phyloP scores from a whole-genome alignment of 2,888 invertebrate species.

The Tyria jacobaeae region DNA sequence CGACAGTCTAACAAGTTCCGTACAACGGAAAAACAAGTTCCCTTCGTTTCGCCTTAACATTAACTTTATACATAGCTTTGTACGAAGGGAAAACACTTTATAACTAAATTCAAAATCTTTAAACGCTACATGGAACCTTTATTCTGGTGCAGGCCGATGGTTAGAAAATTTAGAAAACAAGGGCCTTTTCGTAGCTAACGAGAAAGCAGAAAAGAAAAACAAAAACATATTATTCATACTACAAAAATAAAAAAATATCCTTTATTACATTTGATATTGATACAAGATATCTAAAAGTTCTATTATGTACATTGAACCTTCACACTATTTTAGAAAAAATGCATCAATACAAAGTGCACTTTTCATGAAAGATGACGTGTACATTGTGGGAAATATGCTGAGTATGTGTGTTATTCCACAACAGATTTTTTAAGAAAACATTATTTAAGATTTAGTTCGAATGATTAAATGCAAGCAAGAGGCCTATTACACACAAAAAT shows the following conservation, averaged over 20 bases:
- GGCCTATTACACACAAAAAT: constrained; percentile 44
- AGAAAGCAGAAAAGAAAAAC: constrained; percentile 25
- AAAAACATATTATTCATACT: constrained; percentile 20
- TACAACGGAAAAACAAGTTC: constrained; percentile 84
- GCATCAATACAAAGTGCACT: constrained; percentile 21
- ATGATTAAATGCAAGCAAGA: constrained; percentile 39
- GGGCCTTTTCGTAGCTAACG: constrained; percentile 29
- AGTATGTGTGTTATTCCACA: constrained; percentile 28
- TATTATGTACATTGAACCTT: constrained; percentile 3
- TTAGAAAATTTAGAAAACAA: constrained; percentile 41
- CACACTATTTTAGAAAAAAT: constrained; percentile 9
- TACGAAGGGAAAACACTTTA: constrained; percentile 74
- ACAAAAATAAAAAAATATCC: background rate
- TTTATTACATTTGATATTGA: constrained; percentile 24
- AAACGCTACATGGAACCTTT: constrained; percentile 80
- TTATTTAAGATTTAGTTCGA: constrained; percentile 10
- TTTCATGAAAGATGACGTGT: background rate
- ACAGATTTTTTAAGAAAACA: constrained; percentile 2
- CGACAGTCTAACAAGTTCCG: constrained; percentile 85
- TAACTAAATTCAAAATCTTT: constrained; percentile 68
- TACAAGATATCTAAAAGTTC: constrained; percentile 13
- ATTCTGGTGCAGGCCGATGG: constrained; percentile 74
- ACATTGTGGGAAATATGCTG: constrained; percentile 15
- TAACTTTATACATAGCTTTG: constrained; percentile 74
- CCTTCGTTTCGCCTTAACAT: constrained; percentile 72